Percentiles rank a stretch among this genome's conserved stretches.
These are phyloP conservation scores for Drosophila fungiperda DNA, from an alignment of 2,888 invertebrate genomes.

Conservation along the genomic window DNA sequence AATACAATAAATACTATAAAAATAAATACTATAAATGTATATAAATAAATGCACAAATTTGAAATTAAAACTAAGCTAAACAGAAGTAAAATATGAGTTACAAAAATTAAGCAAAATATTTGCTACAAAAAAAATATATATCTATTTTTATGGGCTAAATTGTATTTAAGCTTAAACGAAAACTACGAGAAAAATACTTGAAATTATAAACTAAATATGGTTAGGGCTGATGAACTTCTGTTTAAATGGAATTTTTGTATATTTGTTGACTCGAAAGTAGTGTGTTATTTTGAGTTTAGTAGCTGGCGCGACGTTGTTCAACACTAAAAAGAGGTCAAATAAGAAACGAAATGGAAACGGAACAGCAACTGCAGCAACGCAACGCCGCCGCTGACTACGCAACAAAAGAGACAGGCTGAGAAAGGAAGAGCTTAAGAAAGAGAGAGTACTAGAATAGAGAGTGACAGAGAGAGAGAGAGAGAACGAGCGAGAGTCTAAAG, in stretches of 20 bases:
- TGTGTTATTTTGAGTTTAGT: slow-evolving; percentile 39
- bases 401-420: slow-evolving; percentile 32
- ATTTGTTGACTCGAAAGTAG: slow-evolving; percentile 32
- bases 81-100: slow-evolving; percentile 20
- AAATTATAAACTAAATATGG: slow-evolving; percentile 37
- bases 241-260: slow-evolving; percentile 24
- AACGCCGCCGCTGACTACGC: slow-evolving; percentile 60
- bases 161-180: slow-evolving; percentile 38
- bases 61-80: slow-evolving; percentile 45
- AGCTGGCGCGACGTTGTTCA: slow-evolving; percentile 61
- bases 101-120: slow-evolving; percentile 28
- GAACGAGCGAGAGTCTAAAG: slow-evolving; percentile 22
- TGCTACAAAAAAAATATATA: slow-evolving; percentile 30
- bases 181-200: slow-evolving; percentile 38
- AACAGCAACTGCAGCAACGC: slow-evolving; percentile 46
- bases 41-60: slow-evolving; percentile 62
- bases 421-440: slow-evolving; percentile 20
- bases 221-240: slow-evolving; percentile 48
- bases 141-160: slow-evolving; percentile 1
- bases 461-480: slow-evolving; percentile 13
- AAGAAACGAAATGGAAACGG: slow-evolving; percentile 49
- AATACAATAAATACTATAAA: slow-evolving; percentile 22
- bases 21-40: slow-evolving; percentile 12
- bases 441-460: slow-evolving; percentile 26
- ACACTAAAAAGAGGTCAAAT: slow-evolving; percentile 54